Evolutionary conservation across 2,113 vertebrate species (phyloP).

Genomic region (Microcebus ravelobensis): DNA sequence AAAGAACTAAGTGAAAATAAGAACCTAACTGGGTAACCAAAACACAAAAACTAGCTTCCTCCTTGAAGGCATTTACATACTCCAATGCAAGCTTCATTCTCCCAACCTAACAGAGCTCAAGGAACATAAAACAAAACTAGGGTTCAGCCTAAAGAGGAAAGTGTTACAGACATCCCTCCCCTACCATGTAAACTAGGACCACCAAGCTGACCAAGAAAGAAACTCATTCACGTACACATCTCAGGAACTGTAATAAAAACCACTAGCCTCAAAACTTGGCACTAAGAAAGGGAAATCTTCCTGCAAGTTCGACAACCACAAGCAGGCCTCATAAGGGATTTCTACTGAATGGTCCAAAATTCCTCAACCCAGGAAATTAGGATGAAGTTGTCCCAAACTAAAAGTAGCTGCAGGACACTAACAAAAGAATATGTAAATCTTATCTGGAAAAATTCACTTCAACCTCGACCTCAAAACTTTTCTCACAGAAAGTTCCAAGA

Average conservation of each 20-base stretch:
- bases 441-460: slow-evolving; percentile 56
- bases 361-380: slow-evolving; percentile 1
- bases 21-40: slow-evolving; percentile 6
- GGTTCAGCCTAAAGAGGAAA: not conserved
- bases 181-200: slow-evolving; percentile 18
- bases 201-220: slow-evolving; percentile 42
- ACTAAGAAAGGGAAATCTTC: slow-evolving; percentile 29
- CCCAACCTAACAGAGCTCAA: not conserved
- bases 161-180: not conserved
- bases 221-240: not conserved
- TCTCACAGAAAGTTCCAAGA: slow-evolving; percentile 22
- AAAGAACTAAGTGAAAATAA: slow-evolving; percentile 14
- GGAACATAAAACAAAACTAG: slow-evolving; percentile 11
- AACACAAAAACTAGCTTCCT: slow-evolving; percentile 14
- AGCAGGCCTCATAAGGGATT: not conserved
- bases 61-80: not conserved
- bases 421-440: slow-evolving; percentile 38
- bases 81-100: slow-evolving; percentile 6
- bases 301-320: not conserved
- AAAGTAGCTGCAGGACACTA: slow-evolving; percentile 4
- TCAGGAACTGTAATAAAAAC: slow-evolving; percentile 33
- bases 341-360: slow-evolving; percentile 30
- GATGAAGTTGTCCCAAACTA: slow-evolving; percentile 30
- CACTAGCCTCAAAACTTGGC: slow-evolving; percentile 44
- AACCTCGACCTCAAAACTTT: slow-evolving; percentile 17